These are phyloP conservation scores for Rosalia funebris DNA, from an alignment of 2,888 invertebrate species.

Conservation along the genomic window DNA sequence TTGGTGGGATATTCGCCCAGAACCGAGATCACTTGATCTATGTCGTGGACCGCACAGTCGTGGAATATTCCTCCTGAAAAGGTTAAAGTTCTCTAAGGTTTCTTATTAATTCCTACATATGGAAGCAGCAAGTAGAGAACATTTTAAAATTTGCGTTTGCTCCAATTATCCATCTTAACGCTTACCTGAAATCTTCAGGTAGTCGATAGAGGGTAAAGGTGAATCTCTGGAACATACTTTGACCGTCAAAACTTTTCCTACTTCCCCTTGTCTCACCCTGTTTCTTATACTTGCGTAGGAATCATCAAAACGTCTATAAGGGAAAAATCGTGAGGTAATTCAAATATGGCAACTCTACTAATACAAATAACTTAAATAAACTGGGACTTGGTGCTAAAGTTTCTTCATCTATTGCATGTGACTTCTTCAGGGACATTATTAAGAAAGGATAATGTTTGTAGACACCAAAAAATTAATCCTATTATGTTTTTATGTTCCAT, in stretches of 20 bases:
- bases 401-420: too few relatives aligned
- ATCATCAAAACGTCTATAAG: constrained; percentile 71
- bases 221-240: constrained; percentile 74
- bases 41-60: constrained; percentile 76
- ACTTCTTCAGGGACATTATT: too few relatives aligned
- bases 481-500: too few relatives aligned
- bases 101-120: constrained; percentile 4
- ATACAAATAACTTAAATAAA: too few relatives aligned
- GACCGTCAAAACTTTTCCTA: constrained; percentile 73
- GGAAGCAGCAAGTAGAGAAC: too few relatives aligned
- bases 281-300: constrained; percentile 66
- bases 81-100: background rate
- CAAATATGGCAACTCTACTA: too few relatives aligned
- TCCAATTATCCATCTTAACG: background rate
- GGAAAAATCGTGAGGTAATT: too few relatives aligned
- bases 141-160: too few relatives aligned
- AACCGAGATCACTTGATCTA: constrained; percentile 74
- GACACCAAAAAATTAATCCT: too few relatives aligned
- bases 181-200: constrained; percentile 70
- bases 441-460: too few relatives aligned
- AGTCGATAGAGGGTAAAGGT: constrained; percentile 72
- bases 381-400: too few relatives aligned
- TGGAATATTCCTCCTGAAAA: constrained; percentile 72
- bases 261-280: constrained; percentile 67
- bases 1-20: constrained; percentile 71